phyloP scores from a whole-genome alignment of 2,797 vertebrate species.

The Melanotaenia pygmaea region DNA sequence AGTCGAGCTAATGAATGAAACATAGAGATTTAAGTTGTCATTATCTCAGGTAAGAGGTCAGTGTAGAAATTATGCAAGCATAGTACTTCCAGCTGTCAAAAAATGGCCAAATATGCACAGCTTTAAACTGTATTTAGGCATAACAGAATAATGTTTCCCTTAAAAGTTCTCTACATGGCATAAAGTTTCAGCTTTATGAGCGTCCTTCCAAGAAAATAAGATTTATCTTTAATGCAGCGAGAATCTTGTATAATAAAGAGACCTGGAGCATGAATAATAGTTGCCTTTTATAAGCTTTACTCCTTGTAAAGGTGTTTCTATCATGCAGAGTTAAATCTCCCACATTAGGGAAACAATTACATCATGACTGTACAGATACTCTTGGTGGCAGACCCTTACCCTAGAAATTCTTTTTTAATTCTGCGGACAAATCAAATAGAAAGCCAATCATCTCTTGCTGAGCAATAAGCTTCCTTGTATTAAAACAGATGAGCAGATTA shows the following conservation, averaged over 20 bases:
- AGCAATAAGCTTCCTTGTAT: slow-evolving; percentile 32
- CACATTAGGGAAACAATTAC: too few relatives aligned
- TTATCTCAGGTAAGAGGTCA: slow-evolving; percentile 51
- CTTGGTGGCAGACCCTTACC: too few relatives aligned
- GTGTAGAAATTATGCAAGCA: slow-evolving; percentile 9
- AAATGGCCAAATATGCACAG: neutral
- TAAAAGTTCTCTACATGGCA: too few relatives aligned
- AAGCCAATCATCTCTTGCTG: slow-evolving; percentile 26
- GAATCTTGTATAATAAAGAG: too few relatives aligned
- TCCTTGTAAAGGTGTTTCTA: too few relatives aligned
- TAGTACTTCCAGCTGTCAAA: slow-evolving; percentile 21
- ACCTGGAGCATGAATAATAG: too few relatives aligned
- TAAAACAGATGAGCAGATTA: slow-evolving; percentile 41
- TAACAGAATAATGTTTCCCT: neutral
- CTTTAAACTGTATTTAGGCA: neutral
- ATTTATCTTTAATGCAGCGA: too few relatives aligned
- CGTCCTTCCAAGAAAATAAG: too few relatives aligned
- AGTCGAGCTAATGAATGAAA: slow-evolving; percentile 53
- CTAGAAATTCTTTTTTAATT: slow-evolving; percentile 13
- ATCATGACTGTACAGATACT: too few relatives aligned
- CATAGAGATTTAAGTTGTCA: slow-evolving; percentile 24
- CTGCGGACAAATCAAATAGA: slow-evolving; percentile 24
- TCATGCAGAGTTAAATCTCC: too few relatives aligned
- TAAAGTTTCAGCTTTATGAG: too few relatives aligned
- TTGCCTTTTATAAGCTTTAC: too few relatives aligned